phyloP scores from a whole-genome alignment of 1,140 invertebrate genomes.

The Euwallacea similis region DNA sequence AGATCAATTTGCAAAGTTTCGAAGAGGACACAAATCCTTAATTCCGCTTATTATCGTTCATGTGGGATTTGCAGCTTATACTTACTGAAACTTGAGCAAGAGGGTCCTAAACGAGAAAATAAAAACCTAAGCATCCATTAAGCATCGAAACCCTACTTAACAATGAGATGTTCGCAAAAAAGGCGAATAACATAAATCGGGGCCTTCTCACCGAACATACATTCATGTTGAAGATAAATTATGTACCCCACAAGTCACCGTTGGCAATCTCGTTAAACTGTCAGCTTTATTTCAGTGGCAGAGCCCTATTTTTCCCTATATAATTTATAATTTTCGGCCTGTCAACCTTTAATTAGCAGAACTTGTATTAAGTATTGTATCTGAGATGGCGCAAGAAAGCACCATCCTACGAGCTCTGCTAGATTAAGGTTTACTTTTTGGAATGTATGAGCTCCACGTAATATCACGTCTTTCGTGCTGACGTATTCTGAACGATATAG shows the following conservation, averaged over 20 bases:
- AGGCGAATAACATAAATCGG: neutral
- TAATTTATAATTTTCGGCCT: neutral
- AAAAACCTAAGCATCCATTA: no score
- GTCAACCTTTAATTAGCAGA: slow-evolving; percentile 1
- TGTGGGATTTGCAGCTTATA: no score
- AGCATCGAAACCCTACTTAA: no score
- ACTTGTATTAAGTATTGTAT: neutral
- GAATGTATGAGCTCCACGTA: no score
- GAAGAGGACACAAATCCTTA: neutral
- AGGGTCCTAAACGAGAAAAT: no score
- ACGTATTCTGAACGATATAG: no score
- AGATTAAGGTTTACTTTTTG: no score
- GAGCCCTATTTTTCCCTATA: neutral
- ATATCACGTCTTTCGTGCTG: no score
- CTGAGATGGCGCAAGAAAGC: neutral
- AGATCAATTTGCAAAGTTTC: neutral
- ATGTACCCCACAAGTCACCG: slow-evolving; percentile 3
- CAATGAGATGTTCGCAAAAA: neutral
- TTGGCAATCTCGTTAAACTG: neutral
- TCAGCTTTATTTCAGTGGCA: slow-evolving; percentile 3
- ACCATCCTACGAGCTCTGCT: no score
- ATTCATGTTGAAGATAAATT: slow-evolving; percentile 11
- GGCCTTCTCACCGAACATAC: neutral
- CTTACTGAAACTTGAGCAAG: no score
- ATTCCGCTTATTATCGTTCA: neutral